Evolutionary conservation across 1,140 invertebrate species (phyloP).

Genomic region (Caenorhabditis latens): DNA sequence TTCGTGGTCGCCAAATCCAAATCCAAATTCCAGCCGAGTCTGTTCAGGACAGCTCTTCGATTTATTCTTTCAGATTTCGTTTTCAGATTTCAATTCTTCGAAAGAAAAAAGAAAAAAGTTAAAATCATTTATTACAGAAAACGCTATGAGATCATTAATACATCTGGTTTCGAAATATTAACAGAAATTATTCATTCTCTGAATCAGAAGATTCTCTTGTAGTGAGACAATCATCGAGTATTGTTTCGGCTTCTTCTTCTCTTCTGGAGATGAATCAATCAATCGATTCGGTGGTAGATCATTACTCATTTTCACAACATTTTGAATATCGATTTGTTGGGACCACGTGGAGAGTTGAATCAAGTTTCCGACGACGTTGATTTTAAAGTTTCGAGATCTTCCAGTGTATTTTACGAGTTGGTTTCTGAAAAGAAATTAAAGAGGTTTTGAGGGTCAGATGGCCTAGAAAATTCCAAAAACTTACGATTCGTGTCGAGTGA

Average conservation of each 20-base stretch:
- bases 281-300: background rate
- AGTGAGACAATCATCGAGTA: background rate
- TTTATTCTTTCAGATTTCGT: too few species aligned
- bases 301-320: background rate
- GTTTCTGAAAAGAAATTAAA: background rate
- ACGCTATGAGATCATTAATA: too few species aligned
- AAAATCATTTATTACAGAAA: too few species aligned
- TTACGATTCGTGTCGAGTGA: too few species aligned
- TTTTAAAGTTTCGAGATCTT: background rate
- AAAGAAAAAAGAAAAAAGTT: too few species aligned
- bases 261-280: background rate
- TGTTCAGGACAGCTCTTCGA: too few species aligned
- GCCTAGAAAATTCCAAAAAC: too few species aligned
- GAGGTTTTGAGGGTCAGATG: background rate
- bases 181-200: background rate
- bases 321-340: background rate
- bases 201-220: conserved; percentile 2
- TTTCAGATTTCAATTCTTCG: too few species aligned
- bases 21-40: too few species aligned
- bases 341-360: background rate
- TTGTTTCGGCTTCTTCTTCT: background rate
- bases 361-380: background rate
- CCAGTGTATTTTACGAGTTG: background rate
- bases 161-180: too few species aligned
- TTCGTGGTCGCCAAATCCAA: too few species aligned